Evolutionary conservation across 2,113 vertebrate genomes (phyloP), one percentile per base, ranked within the genome.

Genomic region (Salvator merianae): DNA sequence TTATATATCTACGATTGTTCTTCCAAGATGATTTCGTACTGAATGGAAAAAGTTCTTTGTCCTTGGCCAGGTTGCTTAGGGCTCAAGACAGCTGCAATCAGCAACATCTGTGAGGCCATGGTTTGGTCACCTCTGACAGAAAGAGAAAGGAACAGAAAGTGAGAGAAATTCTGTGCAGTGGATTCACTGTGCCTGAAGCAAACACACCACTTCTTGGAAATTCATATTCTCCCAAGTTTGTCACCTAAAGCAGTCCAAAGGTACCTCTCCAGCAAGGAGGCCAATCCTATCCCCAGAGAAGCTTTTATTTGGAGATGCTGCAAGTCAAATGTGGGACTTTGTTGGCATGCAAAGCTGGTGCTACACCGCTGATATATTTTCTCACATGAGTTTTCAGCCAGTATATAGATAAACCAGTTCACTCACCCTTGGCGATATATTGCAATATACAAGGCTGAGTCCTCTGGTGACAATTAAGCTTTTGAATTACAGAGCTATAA

Each of bases 381-480:
- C 43, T 82, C 36, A 4, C 12, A 2, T 22, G 83, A 72, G 30
- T 47, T 13, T 76, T 47, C 66, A 47, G 36, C 68, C 55, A 20
- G 38, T 47, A 20, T 22, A 26, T 22, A 71, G 66, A 72, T 78
- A 85, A 91, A 63, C 8, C 83, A 86, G 63, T 84, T 89, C 68
- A 1, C 30, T 85, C 85, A 76, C 81, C 90, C 79, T 32, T 91
- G 86, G 83, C 47, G 22, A 32, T 91, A 81, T 83, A 36, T 34
- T 91, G 62, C 86, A 92, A 89, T 91, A 86, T 85, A 84, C 20
- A 87, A 90, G 81, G 86, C n/a, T 77, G 14, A 78, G 87, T 79
- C 72, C 87, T 93, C 83, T 66, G 65, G 86, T 94, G 90, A 84
- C 84, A 79, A 65, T 82, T 90, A 62, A 84, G 47, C 80, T 88